These are phyloP conservation scores for Aurelia sp. DNA, from an alignment of 30 jellyfish, hydroid and myxozoan species.

Conservation along the genomic window DNA sequence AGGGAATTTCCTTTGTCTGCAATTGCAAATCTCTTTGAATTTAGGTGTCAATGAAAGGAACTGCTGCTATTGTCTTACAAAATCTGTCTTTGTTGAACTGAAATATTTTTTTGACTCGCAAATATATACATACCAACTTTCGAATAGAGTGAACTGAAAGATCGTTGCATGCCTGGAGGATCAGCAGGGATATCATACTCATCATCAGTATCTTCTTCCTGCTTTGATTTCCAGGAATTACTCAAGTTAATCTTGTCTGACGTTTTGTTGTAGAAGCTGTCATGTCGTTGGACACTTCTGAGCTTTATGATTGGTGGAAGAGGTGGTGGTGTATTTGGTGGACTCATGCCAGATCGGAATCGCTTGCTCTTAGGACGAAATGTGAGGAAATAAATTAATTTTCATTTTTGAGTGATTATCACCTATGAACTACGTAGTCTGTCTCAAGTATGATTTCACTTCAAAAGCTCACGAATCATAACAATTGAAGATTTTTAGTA, in stretches of 20 bases:
- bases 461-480: no score
- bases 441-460: no score
- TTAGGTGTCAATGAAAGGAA: no score
- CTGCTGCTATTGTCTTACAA: no score
- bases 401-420: no score
- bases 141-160: conserved; percentile 31
- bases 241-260: conserved; percentile 12
- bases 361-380: neutral
- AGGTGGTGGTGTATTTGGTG: conserved; percentile 19
- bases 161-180: conserved; percentile 22
- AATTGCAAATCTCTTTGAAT: no score
- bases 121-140: conserved; percentile 43
- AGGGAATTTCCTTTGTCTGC: no score
- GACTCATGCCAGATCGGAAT: conserved; percentile 14
- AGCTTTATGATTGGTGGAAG: conserved; percentile 29
- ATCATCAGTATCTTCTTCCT: conserved; percentile 28
- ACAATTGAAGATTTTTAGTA: no score
- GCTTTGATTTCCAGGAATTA: conserved; percentile 5
- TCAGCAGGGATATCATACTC: conserved; percentile 51
- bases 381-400: no score
- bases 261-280: neutral
- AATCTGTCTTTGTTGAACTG: no score
- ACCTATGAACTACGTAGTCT: no score
- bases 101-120: no score
- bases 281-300: neutral